These are phyloP conservation scores for Acrocephalus arundinaceus DNA, from an alignment of 2,113 vertebrate genomes.

Conservation along the genomic window DNA sequence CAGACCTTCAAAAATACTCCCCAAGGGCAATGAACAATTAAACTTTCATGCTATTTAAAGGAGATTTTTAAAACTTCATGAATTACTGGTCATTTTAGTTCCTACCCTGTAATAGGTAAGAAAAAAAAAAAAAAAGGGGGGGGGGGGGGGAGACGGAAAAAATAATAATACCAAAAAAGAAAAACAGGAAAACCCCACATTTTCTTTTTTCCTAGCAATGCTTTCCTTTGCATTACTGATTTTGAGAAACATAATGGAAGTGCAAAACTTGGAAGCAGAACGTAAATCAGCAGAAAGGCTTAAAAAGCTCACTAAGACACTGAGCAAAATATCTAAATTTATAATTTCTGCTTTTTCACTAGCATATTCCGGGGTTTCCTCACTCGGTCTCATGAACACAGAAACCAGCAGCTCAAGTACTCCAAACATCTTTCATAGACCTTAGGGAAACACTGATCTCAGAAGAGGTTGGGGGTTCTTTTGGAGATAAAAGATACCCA, in stretches of 20 bases:
- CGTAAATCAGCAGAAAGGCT: background rate
- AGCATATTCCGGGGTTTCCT: background rate
- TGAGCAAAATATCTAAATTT: background rate
- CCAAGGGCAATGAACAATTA: background rate
- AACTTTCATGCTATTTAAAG: background rate
- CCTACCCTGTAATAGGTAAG: background rate
- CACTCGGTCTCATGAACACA: background rate
- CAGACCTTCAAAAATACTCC: background rate
- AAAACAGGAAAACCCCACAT: fast-evolving
- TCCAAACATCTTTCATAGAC: background rate
- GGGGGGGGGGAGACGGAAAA: background rate
- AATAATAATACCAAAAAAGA: background rate
- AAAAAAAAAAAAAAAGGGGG: no score
- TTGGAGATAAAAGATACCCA: background rate
- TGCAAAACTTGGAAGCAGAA: background rate
- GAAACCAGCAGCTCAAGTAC: background rate
- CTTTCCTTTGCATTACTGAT: background rate
- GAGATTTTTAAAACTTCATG: background rate
- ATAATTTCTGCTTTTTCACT: background rate
- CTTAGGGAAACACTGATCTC: background rate
- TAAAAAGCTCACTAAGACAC: background rate
- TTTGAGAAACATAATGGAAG: background rate
- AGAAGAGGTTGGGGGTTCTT: background rate
- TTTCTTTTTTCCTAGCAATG: background rate
- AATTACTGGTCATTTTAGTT: background rate